Conservation (phyloP, 2,113 vertebrate species). For the Emydocephalus ijimae region DNA sequence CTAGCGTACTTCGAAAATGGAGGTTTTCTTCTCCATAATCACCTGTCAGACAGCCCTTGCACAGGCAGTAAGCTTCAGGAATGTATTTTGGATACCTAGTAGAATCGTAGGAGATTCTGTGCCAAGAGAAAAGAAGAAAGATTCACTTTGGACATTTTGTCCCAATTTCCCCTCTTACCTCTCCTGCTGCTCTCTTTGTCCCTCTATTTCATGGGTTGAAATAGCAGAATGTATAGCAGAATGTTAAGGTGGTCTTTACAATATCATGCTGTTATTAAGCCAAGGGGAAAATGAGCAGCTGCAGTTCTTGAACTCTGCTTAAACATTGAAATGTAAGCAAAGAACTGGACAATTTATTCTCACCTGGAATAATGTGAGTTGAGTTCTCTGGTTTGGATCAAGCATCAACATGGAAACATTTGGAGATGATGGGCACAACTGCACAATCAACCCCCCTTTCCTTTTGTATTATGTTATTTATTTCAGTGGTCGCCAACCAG, state of each 20-base stretch:
- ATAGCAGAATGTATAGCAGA: neutral
- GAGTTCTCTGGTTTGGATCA: neutral
- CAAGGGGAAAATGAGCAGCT: neutral
- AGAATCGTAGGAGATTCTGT: slow-evolving; percentile 83
- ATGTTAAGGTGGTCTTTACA: neutral
- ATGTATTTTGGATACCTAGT: slow-evolving; percentile 84
- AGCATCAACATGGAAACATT: neutral
- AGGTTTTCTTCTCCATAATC: slow-evolving; percentile 74
- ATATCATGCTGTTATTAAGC: neutral
- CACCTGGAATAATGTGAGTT: neutral
- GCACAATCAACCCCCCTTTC: neutral
- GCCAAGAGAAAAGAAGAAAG: slow-evolving; percentile 30
- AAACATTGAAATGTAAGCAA: neutral
- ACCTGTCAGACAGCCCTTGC: slow-evolving; percentile 85
- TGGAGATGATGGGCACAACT: neutral
- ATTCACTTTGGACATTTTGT: neutral
- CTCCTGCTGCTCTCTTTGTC: neutral
- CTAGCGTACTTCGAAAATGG: slow-evolving; percentile 80
- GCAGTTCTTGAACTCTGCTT: neutral
- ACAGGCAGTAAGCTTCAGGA: slow-evolving; percentile 93
- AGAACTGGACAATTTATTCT: neutral
- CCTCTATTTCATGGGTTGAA: neutral
- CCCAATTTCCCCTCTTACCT: neutral
- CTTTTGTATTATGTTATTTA: neutral
- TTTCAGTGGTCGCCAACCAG: neutral